Conservation (phyloP, 2,888 invertebrate species). For the Oegoconia quadripuncta region DNA sequence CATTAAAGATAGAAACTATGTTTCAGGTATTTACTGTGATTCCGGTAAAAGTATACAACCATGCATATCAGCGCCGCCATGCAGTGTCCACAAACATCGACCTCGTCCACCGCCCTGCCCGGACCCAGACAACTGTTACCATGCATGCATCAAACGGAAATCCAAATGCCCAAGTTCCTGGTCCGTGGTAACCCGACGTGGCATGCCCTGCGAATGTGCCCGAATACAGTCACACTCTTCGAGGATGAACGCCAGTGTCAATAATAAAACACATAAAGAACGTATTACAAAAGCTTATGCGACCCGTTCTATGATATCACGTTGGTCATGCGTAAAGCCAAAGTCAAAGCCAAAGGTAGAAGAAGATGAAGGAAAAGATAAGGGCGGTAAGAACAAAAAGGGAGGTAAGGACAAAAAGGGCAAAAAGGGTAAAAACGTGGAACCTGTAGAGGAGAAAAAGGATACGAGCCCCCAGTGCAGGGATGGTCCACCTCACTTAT, state of each 20-base stretch:
- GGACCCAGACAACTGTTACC: constrained; percentile 57
- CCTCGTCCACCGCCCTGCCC: constrained; percentile 58
- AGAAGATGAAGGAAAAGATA: too few relatives aligned
- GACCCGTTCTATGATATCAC: constrained; percentile 41
- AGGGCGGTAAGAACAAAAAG: too few relatives aligned
- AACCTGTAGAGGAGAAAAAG: too few relatives aligned
- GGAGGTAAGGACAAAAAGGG: too few relatives aligned
- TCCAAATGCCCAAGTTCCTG: constrained; percentile 57
- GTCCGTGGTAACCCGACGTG: constrained; percentile 42
- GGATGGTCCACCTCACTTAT: too few relatives aligned
- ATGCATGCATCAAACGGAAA: constrained; percentile 46
- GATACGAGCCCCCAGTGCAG: too few relatives aligned
- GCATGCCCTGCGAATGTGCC: constrained; percentile 51
- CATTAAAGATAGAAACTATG: too few relatives aligned
- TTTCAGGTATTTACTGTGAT: constrained; percentile 1
- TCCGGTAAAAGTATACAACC: constrained; percentile 39
- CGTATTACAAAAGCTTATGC: constrained; percentile 43
- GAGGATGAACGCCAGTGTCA: constrained; percentile 17
- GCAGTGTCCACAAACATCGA: constrained; percentile 56
- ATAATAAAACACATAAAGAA: constrained; percentile 40
- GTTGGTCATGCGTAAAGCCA: constrained; percentile 34
- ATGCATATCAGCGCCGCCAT: constrained; percentile 58
- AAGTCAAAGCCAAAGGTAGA: not conserved
- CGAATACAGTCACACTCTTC: constrained; percentile 44
- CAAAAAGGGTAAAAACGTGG: too few relatives aligned